phyloP scores from a whole-genome alignment of 2,888 invertebrate species.

The Sussaba pulchella region DNA sequence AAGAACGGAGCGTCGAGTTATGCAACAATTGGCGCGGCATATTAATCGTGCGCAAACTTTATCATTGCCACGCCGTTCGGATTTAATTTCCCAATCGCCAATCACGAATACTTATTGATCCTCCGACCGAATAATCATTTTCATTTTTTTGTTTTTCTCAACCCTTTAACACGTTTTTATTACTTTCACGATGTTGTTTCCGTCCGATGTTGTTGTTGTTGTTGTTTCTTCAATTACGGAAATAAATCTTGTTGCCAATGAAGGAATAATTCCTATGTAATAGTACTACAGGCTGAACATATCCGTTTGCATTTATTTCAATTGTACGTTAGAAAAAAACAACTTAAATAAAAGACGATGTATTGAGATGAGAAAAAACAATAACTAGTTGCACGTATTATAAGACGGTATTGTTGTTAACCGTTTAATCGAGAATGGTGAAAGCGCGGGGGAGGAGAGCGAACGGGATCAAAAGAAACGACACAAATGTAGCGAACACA shows the following conservation, averaged over 20 bases:
- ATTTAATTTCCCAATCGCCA: neutral
- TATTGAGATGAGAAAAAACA: no score
- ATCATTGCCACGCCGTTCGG: neutral
- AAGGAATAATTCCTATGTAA: no score
- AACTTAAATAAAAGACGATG: neutral
- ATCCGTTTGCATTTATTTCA: neutral
- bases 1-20: constrained; percentile 40
- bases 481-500: constrained; percentile 62
- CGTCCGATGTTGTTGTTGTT: neutral
- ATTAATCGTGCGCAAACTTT: neutral
- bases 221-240: neutral
- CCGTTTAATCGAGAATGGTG: constrained; percentile 51
- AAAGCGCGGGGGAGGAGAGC: constrained; percentile 36
- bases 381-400: no score
- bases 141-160: neutral
- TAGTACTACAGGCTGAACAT: no score
- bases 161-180: no score
- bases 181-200: no score
- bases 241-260: neutral
- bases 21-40: neutral
- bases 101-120: neutral
- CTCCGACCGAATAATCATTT: neutral
- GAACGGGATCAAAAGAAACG: constrained; percentile 77
- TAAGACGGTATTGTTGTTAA: no score
- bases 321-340: neutral